Percentiles rank a stretch among this genome's conserved stretches.
These are phyloP conservation scores for Xyrauchen texanus DNA, from an alignment of 2,113 vertebrate species.

Conservation along the genomic window DNA sequence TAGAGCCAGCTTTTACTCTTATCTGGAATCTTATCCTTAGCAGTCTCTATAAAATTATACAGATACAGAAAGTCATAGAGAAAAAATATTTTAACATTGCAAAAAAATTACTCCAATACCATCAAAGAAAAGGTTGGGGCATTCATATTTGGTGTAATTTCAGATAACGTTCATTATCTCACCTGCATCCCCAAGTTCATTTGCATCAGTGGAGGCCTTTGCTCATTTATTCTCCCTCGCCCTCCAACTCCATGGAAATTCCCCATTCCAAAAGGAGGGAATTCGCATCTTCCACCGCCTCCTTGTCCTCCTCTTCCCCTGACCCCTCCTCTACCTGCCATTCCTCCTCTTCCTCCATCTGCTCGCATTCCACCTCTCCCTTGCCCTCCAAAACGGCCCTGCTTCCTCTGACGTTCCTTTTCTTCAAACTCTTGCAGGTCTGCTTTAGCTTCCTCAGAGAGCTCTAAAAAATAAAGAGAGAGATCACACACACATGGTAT, in stretches of 20 bases:
- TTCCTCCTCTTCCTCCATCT: slow-evolving; percentile 73
- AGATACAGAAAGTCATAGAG: too few relatives aligned
- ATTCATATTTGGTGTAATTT: not conserved
- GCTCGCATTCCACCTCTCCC: slow-evolving; percentile 69
- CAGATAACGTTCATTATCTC: slow-evolving; percentile 44
- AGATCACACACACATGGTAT: not conserved
- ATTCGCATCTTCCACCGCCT: slow-evolving; percentile 70
- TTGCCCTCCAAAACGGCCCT: slow-evolving; percentile 80
- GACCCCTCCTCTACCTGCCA: slow-evolving; percentile 67
- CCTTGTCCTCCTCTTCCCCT: slow-evolving; percentile 71
- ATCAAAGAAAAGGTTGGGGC: not conserved
- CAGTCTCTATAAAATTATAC: too few relatives aligned
- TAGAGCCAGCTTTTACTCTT: too few relatives aligned
- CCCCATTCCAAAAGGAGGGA: slow-evolving; percentile 76
- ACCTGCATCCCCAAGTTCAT: slow-evolving; percentile 85
- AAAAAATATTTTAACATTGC: too few relatives aligned
- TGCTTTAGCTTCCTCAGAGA: slow-evolving; percentile 94
- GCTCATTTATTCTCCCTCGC: slow-evolving; percentile 84
- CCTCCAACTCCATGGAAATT: slow-evolving; percentile 83
- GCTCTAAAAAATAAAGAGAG: slow-evolving; percentile 72
- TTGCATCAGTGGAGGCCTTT: slow-evolving; percentile 81
- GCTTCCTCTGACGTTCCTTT: slow-evolving; percentile 85
- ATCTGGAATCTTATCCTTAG: too few relatives aligned
- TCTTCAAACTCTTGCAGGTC: slow-evolving; percentile 90
- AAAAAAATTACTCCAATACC: too few relatives aligned